A percentile compares a stretch with the other conserved stretches of the same genome.
Conservation (phyloP, 2,888 invertebrate species). For the Tanytarsus gracilentus region DNA sequence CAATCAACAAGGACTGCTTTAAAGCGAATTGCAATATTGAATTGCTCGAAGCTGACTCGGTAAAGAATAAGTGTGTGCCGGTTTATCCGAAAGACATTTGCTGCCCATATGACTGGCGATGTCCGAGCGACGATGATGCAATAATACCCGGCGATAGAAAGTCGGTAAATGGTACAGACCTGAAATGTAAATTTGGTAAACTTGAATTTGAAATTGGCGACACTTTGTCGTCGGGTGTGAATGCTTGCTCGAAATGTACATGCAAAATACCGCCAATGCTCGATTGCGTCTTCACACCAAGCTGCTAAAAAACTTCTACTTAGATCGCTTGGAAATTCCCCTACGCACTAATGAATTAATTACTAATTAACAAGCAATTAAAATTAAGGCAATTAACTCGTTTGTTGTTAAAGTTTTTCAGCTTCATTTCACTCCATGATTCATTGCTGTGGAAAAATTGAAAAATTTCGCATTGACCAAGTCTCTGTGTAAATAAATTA, state of each 20-base stretch:
- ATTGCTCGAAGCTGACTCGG: constrained; percentile 30
- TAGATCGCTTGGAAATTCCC: not conserved
- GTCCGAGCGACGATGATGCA: constrained; percentile 27
- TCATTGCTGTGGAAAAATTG: too few relatives aligned
- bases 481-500: too few relatives aligned
- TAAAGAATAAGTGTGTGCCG: constrained; percentile 32
- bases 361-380: not conserved
- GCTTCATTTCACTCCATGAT: too few relatives aligned
- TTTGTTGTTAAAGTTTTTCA: too few relatives aligned
- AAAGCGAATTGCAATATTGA: constrained; percentile 32
- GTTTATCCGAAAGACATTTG: constrained; percentile 32
- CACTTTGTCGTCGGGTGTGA: constrained; percentile 35
- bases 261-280: constrained; percentile 9
- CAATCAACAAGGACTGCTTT: constrained; percentile 31
- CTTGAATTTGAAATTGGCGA: constrained; percentile 44
- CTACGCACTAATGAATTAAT: not conserved
- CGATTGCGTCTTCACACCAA: not conserved
- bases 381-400: not conserved
- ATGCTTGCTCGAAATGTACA: not conserved
- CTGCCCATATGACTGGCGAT: constrained; percentile 33
- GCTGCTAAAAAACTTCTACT: not conserved
- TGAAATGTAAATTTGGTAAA: constrained; percentile 44
- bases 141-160: constrained; percentile 16
- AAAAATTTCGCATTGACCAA: too few relatives aligned
- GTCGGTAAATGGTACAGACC: not conserved